Evolutionary conservation across 2,888 invertebrate genomes (phyloP).

Genomic region (Drosophila picticornis): DNA sequence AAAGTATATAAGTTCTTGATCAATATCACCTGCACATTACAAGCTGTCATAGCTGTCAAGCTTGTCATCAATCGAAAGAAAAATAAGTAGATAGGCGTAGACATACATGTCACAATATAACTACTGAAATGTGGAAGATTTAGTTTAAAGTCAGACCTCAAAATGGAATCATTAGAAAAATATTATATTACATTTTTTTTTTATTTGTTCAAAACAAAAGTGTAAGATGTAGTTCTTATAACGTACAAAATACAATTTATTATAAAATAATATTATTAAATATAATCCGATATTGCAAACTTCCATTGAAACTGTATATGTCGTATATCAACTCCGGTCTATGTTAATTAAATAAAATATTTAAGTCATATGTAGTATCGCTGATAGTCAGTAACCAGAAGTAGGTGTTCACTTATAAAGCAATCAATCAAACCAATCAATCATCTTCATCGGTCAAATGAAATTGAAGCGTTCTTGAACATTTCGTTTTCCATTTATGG

Average conservation of each 20-base stretch:
- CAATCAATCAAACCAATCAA: slow-evolving; percentile 8
- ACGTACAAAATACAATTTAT: neutral
- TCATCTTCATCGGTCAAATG: slow-evolving; percentile 3
- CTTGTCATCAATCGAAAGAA: no score
- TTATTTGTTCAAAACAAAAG: neutral
- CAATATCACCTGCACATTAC: neutral
- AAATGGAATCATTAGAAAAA: neutral
- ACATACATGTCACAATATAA: neutral
- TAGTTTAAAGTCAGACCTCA: no score
- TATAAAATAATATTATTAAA: neutral
- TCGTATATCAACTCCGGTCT: neutral
- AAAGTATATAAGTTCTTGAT: no score
- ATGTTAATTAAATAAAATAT: neutral
- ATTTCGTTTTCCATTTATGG: slow-evolving; percentile 6
- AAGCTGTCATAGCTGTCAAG: no score
- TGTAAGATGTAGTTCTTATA: neutral
- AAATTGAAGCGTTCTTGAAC: neutral
- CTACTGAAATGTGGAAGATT: no score
- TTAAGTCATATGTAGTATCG: no score
- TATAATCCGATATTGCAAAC: neutral
- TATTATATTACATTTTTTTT: neutral
- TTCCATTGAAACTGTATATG: neutral
- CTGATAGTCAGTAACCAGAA: neutral
- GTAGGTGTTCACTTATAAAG: neutral
- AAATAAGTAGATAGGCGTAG: neutral